Evolutionary conservation across 2,113 vertebrate genomes (phyloP), one percentile per base, ranked within the genome.

Genomic region (Leucosticte australis): DNA sequence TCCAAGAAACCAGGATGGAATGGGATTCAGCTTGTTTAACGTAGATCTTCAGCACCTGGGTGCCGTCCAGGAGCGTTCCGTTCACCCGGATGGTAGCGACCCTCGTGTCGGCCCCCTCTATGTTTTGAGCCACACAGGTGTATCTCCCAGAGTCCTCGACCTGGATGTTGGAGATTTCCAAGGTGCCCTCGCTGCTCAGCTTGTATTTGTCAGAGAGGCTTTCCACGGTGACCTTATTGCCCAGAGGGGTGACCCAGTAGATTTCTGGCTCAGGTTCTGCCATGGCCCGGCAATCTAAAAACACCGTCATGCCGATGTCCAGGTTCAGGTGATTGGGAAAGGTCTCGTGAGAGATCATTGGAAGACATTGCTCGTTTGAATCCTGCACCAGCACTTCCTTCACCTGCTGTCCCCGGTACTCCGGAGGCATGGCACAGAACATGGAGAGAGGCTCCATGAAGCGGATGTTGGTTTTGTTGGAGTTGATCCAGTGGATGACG

Each of bases 361-460:
- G 99, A 94, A 99, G 98, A 97, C 99, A 99, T 5, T 98, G 98
- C 10, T 99, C 99, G 1, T 97, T 97, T 1, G 98, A 97, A 68
- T 98, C 98, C 89, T 98, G 99, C 64, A 98, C 97, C 35, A 99
- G 92, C 10, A 98, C 98, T 17, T 99, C 99, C 88, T 98, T 98
- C 44, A 99, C 98, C 80, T 98, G 99, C 94, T 98, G 98, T 1
- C 99, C 99, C 79, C 98, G 97, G 87, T 98, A 98, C 42, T 99
- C 99, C 0, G 98, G 96, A 3, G 99, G 99, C 98, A 98, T 98
- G 11, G 98, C 98, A 16, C 99, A 99, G 84, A 98, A 98, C 99
- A 99, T 99, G 70, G 99, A 98, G 1, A 99, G 96, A 2, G 99
- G 99, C 89, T 99, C 99, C 99, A 99, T 99, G 96, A 99, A 99